Evolutionary conservation across 2,888 invertebrate species (phyloP).

Genomic region (Asteroscopus sphinx): DNA sequence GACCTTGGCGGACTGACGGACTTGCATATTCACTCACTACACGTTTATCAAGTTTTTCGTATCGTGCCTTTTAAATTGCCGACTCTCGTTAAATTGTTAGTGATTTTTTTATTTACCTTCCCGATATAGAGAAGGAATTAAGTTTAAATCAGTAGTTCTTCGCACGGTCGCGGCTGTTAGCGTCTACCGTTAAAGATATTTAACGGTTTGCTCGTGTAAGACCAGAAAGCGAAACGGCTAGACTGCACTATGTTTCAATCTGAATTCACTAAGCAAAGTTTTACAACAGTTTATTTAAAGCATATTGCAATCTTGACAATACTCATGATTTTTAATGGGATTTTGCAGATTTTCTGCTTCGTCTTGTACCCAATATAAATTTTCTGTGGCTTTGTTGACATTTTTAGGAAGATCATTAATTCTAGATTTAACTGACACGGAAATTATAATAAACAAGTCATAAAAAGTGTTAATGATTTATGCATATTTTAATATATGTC

Average conservation of each 20-base stretch:
- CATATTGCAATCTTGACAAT: background rate
- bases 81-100: constrained; percentile 7
- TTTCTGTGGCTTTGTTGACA: background rate
- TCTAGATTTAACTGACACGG: background rate
- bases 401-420: constrained; percentile 11
- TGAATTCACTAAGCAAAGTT: background rate
- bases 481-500: constrained; percentile 39
- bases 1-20: constrained; percentile 75
- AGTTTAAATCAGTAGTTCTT: constrained; percentile 23
- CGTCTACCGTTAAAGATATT: constrained; percentile 48
- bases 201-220: constrained; percentile 40
- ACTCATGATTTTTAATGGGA: background rate
- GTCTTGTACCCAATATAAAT: too few species aligned
- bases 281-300: background rate
- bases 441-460: constrained; percentile 14
- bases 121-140: background rate
- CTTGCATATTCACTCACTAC: constrained; percentile 55
- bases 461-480: constrained; percentile 20
- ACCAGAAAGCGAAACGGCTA: constrained; percentile 54
- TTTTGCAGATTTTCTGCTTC: background rate
- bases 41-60: constrained; percentile 52
- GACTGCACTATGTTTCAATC: constrained; percentile 19
- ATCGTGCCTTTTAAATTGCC: constrained; percentile 25
- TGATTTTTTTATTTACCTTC: constrained; percentile 12
- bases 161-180: constrained; percentile 12